These are phyloP conservation scores for Drosophila kambysellisi DNA, from an alignment of 2,888 invertebrate species.

Conservation along the genomic window DNA sequence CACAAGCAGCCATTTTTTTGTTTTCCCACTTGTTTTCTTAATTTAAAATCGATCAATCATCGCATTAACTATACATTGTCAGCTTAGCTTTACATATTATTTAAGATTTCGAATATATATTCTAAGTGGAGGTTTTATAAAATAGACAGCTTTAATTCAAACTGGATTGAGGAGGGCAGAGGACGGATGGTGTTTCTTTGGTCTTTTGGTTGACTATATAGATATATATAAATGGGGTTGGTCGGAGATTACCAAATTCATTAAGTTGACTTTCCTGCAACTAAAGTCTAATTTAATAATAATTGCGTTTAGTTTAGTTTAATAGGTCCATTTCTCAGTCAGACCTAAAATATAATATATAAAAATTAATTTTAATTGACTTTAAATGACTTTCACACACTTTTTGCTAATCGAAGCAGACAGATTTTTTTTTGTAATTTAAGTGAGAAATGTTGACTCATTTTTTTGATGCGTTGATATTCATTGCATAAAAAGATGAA, in stretches of 20 bases:
- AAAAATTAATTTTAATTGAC: background rate
- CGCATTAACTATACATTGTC: accelerated
- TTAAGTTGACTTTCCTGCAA: background rate
- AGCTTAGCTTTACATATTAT: background rate
- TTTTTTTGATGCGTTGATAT: background rate
- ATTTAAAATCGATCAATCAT: background rate
- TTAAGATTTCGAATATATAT: background rate
- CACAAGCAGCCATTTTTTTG: background rate
- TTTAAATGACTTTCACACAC: background rate
- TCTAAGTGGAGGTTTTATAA: background rate
- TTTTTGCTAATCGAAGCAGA: background rate
- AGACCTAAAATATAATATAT: background rate
- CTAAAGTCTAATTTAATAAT: background rate
- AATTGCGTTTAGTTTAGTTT: no score
- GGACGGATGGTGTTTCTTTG: background rate
- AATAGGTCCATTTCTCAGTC: background rate
- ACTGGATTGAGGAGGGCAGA: background rate
- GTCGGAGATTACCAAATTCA: background rate
- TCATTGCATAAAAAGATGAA: background rate
- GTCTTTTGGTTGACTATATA: background rate
- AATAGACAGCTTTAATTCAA: background rate
- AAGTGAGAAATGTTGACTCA: background rate
- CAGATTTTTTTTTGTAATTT: background rate
- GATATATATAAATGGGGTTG: background rate
- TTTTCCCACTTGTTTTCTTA: background rate